Conservation (phyloP, 2,797 vertebrate species). For the Apodemus agrarius region DNA sequence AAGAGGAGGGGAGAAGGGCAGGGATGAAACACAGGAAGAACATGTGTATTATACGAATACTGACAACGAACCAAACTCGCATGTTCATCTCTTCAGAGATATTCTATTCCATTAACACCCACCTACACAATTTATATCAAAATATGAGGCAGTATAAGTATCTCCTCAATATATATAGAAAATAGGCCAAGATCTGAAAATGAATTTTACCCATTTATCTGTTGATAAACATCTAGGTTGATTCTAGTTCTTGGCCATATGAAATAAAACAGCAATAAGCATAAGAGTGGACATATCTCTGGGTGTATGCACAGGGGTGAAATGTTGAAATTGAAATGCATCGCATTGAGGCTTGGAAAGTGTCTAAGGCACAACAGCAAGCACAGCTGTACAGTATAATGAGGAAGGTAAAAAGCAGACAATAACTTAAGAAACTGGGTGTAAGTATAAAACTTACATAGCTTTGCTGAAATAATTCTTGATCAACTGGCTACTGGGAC, state of each 20-base stretch:
- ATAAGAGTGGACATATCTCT: background rate
- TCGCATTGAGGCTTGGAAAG: background rate
- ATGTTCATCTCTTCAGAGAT: slow-evolving; percentile 2
- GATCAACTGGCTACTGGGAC: background rate
- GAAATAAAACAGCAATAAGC: background rate
- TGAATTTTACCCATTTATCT: background rate
- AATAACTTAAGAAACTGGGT: background rate
- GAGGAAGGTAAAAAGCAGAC: background rate
- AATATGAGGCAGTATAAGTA: background rate
- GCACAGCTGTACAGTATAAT: background rate
- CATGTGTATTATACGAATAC: background rate
- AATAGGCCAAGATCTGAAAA: slow-evolving; percentile 29
- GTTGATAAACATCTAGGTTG: background rate
- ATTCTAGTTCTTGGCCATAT: background rate
- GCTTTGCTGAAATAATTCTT: background rate
- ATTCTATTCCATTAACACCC: background rate
- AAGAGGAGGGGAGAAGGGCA: background rate
- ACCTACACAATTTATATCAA: background rate
- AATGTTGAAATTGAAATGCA: background rate
- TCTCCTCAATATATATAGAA: background rate
- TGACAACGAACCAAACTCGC: background rate
- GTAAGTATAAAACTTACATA: background rate
- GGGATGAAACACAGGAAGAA: background rate
- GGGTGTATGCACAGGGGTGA: background rate
- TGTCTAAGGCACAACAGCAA: background rate